Evolutionary conservation across 2,888 invertebrate genomes (phyloP).

Genomic region (Lucinisca nassula): DNA sequence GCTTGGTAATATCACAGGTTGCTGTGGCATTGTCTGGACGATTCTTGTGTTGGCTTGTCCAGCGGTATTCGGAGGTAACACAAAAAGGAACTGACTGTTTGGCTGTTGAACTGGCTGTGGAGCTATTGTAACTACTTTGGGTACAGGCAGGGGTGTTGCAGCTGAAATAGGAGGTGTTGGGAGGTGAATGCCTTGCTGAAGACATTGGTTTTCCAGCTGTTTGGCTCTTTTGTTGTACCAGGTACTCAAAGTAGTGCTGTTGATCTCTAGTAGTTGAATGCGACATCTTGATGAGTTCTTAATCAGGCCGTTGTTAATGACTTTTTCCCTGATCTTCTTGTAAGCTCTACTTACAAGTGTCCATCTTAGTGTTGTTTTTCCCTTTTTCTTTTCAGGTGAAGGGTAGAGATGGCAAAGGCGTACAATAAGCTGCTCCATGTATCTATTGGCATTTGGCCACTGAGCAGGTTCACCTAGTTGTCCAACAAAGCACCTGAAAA

Average conservation of each 20-base stretch:
- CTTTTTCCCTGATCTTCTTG: slow-evolving; percentile 13
- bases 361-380: neutral
- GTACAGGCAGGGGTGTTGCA: neutral
- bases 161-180: neutral
- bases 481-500: slow-evolving; percentile 33
- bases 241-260: neutral
- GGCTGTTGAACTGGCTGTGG: neutral
- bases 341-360: slow-evolving; percentile 11
- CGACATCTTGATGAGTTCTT: neutral
- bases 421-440: slow-evolving; percentile 22
- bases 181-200: neutral
- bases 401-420: slow-evolving; percentile 17
- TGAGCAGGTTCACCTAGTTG: slow-evolving; percentile 22
- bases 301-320: neutral
- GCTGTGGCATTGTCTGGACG: neutral
- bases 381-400: neutral
- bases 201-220: neutral
- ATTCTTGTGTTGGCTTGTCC: neutral
- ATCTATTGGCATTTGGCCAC: slow-evolving; percentile 31
- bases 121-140: neutral
- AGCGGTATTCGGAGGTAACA: neutral
- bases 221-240: neutral
- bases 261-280: slow-evolving; percentile 38
- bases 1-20: too few species aligned
- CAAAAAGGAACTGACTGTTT: slow-evolving; percentile 2